phyloP scores from a whole-genome alignment of 2,113 vertebrate genomes.

The Mustela nigripes region DNA sequence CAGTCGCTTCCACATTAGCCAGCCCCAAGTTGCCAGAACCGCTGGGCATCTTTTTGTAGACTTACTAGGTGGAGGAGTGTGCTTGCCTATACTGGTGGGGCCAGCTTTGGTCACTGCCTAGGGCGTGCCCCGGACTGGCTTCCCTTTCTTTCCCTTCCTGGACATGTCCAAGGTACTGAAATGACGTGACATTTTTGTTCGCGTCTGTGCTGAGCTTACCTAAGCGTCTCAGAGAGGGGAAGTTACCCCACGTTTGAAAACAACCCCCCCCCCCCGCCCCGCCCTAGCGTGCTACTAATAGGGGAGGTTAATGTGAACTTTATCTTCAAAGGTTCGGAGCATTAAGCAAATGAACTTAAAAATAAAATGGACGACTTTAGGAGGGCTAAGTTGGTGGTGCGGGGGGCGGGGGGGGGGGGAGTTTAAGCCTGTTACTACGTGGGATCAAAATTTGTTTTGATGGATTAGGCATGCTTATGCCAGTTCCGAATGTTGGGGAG shows the following conservation, averaged over 20 bases:
- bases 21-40: neutral
- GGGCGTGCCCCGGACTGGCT: rapidly evolving
- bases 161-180: neutral
- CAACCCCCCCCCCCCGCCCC: too few species aligned
- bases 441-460: neutral
- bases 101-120: rapidly evolving
- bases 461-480: neutral
- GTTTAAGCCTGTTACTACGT: neutral
- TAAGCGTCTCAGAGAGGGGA: neutral
- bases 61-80: too few species aligned
- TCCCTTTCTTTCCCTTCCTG: neutral
- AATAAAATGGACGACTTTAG: neutral
- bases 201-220: neutral
- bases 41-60: neutral
- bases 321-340: neutral
- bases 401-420: too few species aligned
- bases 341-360: neutral
- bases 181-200: neutral
- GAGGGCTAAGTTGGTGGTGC: neutral
- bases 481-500: neutral
- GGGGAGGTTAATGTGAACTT: neutral
- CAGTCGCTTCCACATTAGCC: rapidly evolving
- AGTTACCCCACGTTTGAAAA: neutral
- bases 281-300: neutral
- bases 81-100: rapidly evolving